These are phyloP conservation scores for Paratrypauchen microcephalus DNA, from an alignment of 2,797 vertebrate genomes.

Conservation along the genomic window DNA sequence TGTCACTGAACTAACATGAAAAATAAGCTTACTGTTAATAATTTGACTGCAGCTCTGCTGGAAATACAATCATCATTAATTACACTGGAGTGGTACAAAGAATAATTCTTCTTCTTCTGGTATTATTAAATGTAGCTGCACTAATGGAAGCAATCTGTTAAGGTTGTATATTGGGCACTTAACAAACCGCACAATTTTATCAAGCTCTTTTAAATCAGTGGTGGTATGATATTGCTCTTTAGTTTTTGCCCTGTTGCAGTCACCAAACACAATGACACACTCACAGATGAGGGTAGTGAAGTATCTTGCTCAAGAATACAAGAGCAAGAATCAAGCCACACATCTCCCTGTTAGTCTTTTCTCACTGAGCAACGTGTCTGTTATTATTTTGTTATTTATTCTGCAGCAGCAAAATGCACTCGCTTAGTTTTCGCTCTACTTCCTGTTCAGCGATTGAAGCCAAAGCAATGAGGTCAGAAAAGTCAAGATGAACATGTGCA, in stretches of 20 bases:
- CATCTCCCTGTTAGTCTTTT: too few relatives aligned
- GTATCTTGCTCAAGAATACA: too few relatives aligned
- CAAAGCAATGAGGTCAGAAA: not conserved
- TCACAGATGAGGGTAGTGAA: too few relatives aligned
- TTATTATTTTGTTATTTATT: not conserved
- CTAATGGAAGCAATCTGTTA: not conserved
- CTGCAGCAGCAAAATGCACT: not conserved
- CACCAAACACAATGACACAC: too few relatives aligned
- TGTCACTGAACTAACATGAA: constrained; percentile 10
- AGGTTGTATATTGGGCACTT: not conserved
- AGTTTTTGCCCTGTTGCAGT: too few relatives aligned
- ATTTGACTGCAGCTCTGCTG: constrained; percentile 23
- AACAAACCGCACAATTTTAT: not conserved
- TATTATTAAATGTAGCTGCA: not conserved
- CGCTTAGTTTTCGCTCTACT: not conserved
- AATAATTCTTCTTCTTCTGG: too few relatives aligned
- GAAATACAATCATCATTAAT: constrained; percentile 4
- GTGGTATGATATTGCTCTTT: too few relatives aligned
- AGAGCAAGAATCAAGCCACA: too few relatives aligned
- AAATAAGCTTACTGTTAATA: constrained; percentile 32
- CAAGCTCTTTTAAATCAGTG: not conserved
- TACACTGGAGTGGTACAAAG: not conserved
- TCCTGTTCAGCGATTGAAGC: not conserved
- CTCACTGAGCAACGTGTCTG: not conserved
- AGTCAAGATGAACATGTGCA: not conserved